A percentile compares a stretch with the other conserved stretches of the same genome.
Evolutionary conservation across 2,113 vertebrate species (phyloP).

Genomic region (Ariopsis seemanni): DNA sequence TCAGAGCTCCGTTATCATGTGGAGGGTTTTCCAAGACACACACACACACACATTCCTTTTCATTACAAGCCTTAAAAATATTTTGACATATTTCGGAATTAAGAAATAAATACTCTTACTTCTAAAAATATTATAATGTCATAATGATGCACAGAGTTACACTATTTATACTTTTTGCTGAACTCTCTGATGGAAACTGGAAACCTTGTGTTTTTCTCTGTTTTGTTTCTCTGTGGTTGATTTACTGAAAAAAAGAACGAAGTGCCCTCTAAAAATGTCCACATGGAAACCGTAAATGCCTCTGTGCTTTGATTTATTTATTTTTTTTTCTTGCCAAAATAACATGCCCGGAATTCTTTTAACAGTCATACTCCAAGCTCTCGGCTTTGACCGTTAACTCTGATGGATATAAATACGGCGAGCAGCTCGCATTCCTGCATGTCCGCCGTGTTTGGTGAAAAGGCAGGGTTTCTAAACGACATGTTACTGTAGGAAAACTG

Average conservation of each 20-base stretch:
- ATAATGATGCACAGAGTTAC: background rate
- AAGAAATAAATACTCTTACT: background rate
- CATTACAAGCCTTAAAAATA: background rate
- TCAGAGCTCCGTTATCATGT: background rate
- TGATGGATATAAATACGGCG: slow-evolving; percentile 10
- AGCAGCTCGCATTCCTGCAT: background rate
- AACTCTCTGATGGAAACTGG: slow-evolving; percentile 4
- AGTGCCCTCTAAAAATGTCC: background rate
- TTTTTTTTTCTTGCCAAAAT: background rate
- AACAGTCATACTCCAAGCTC: background rate
- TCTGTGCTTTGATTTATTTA: background rate
- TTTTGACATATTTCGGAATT: background rate
- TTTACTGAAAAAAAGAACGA: background rate
- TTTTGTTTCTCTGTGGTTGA: background rate
- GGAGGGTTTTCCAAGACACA: background rate
- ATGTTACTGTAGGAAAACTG: background rate
- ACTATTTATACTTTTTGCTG: background rate
- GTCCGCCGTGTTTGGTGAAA: background rate
- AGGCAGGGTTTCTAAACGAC: background rate
- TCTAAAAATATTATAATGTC: background rate
- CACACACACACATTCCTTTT: background rate
- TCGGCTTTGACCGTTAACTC: background rate
- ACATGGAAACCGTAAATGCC: background rate
- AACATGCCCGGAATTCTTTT: slow-evolving; percentile 22
- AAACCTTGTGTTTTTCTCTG: background rate